A percentile compares a stretch with the other conserved stretches of the same genome.
phyloP scores from a whole-genome alignment of 2,113 vertebrate species.

The Larimichthys polyactis region DNA sequence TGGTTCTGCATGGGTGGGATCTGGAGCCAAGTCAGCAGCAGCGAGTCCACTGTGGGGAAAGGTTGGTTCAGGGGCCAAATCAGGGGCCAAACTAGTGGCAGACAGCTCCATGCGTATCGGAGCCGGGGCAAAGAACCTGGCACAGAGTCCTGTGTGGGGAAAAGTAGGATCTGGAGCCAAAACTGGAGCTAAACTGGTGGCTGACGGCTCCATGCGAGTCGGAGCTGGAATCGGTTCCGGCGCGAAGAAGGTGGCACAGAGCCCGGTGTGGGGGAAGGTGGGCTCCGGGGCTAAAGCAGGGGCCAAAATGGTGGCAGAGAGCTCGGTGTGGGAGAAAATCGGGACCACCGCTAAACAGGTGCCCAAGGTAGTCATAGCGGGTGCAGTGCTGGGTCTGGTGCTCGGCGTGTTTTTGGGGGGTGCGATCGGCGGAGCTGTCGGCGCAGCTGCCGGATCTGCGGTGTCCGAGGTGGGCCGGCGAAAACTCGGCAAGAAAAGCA shows the following conservation, averaged over 20 bases:
- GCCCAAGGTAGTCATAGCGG: constrained; percentile 69
- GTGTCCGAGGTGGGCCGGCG: constrained; percentile 74
- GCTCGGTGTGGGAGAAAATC: constrained; percentile 73
- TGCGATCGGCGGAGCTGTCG: constrained; percentile 78
- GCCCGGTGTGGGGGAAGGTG: constrained; percentile 71
- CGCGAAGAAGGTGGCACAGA: constrained; percentile 71
- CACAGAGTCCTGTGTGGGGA: constrained; percentile 70
- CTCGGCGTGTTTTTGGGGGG: constrained; percentile 80
- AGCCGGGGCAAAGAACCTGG: constrained; percentile 65
- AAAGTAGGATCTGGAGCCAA: constrained; percentile 69
- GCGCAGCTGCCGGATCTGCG: constrained; percentile 76
- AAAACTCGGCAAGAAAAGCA: constrained; percentile 66
- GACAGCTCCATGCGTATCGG: constrained; percentile 54
- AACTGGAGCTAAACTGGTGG: constrained; percentile 69
- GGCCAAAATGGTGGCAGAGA: constrained; percentile 74
- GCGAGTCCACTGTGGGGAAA: constrained; percentile 70
- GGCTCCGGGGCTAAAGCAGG: constrained; percentile 69
- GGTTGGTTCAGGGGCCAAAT: constrained; percentile 70
- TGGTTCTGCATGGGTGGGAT: constrained; percentile 68
- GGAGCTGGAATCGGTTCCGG: constrained; percentile 60
- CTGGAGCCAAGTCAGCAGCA: constrained; percentile 65
- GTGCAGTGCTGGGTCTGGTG: constrained; percentile 78
- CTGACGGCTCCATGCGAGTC: constrained; percentile 48
- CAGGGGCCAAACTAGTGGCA: constrained; percentile 65
- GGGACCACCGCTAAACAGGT: constrained; percentile 56